A percentile compares a stretch with the other conserved stretches of the same genome.
phyloP scores from a whole-genome alignment of 2,797 vertebrate genomes.

The Onychomys arenicola region DNA sequence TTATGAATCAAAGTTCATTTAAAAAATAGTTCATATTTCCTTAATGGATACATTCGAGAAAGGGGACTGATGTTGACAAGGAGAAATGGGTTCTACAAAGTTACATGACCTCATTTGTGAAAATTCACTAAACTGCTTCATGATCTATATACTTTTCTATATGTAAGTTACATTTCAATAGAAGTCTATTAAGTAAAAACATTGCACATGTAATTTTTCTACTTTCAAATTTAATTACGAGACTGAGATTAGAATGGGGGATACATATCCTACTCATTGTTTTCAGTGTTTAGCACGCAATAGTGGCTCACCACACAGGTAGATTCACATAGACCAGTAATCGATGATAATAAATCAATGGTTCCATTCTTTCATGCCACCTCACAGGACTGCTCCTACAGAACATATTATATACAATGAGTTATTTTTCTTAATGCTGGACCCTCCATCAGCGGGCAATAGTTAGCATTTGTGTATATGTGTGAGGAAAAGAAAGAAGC shows the following conservation, averaged over 20 bases:
- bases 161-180: neutral
- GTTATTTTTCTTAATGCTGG: neutral
- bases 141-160: neutral
- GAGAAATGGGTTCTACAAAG: neutral
- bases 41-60: neutral
- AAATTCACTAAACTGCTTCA: constrained; percentile 35
- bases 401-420: neutral
- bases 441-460: neutral
- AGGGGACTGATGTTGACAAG: neutral
- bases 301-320: neutral
- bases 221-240: constrained; percentile 50
- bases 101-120: neutral
- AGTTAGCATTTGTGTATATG: neutral
- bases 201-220: constrained; percentile 6
- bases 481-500: constrained; percentile 47
- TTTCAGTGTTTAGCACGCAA: neutral
- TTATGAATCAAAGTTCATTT: constrained; percentile 39
- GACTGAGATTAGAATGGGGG: constrained; percentile 45
- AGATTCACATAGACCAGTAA: constrained; percentile 30
- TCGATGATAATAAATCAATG: neutral
- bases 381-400: neutral
- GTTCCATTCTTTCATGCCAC: constrained; percentile 30
- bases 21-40: constrained; percentile 22
- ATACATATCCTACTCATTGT: neutral
- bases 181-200: constrained; percentile 50